phyloP scores from a whole-genome alignment of 2,797 vertebrate genomes.

The Petrocephalus schoutedeni region DNA sequence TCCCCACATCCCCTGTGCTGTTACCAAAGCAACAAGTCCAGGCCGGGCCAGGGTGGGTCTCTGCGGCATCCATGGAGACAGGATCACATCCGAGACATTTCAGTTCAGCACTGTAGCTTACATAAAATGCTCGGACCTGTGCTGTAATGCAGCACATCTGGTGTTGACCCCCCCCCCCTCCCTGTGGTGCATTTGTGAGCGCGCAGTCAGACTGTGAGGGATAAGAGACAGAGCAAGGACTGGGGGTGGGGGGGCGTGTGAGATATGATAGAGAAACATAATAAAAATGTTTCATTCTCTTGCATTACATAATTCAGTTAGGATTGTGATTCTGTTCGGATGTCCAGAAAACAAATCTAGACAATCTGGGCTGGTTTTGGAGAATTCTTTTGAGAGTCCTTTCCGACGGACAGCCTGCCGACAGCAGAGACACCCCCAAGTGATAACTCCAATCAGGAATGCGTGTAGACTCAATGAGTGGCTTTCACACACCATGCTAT shows the following conservation, averaged over 20 bases:
- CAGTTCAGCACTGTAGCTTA: slow-evolving; percentile 26
- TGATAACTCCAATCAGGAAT: not conserved
- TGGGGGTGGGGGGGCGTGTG: not conserved
- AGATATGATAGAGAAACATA: not conserved
- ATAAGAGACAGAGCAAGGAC: not conserved
- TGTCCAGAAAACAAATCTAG: not conserved
- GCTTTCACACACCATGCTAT: not conserved
- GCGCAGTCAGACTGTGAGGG: not conserved
- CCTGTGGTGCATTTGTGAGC: not conserved
- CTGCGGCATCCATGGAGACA: not conserved
- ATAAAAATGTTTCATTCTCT: not conserved
- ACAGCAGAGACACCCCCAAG: not conserved
- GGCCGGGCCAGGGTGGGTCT: too few species aligned
- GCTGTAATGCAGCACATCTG: slow-evolving; percentile 71
- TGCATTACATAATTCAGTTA: not conserved
- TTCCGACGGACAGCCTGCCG: not conserved
- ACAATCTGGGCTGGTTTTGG: not conserved
- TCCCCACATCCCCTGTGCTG: not conserved
- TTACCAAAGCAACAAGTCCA: not conserved
- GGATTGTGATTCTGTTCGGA: not conserved
- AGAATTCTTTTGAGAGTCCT: not conserved
- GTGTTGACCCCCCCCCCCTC: slow-evolving; percentile 34
- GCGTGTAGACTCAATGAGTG: not conserved
- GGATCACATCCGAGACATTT: not conserved
- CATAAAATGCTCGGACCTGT: slow-evolving; percentile 52